Base-by-base conservation (phyloP, 1,140 invertebrate genomes). In the Scaptodrosophila lebanonensis region DNA sequence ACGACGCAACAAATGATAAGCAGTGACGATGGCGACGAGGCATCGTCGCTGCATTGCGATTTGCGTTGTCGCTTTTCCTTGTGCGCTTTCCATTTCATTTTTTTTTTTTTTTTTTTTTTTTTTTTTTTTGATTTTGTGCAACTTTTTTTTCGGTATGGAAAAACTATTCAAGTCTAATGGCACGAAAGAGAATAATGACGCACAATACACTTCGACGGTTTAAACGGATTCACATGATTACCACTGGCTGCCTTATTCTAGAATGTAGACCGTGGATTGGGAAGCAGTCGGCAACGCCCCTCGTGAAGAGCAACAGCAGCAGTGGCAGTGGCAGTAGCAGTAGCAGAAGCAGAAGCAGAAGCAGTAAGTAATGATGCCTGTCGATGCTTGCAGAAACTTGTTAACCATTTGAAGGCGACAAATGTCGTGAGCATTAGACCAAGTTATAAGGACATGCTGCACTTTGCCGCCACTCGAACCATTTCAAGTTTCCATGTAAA, bases 151-250 rank as follows among this genome's bases (percentile, higher is more conserved):
- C 67, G 53, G 36, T 69, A 79, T 77, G 70, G 64, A 63, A 84
- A 83, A 84, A 83, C 72, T 83, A 84, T 84, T 85, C 60, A 75
- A 79, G 77, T 85, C 83, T 85, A 85, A 85, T 85, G 82, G 83
- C 72, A 79, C 69, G 83, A 85, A 75, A 85, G 83, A 85, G 72
- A 85, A 85, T 85, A 85, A 85, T 85, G 83, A 84, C 68, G 63
- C 65, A 73, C 82, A 83, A 79, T 82, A 79, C 68, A 82, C 72
- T 82, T 82, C 53, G 69, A 82, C 69, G 70, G 76, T 64, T 82
- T 75, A 79, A 79, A 67, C 73, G 73, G 75, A 79, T 79, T 79
- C 73, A 79, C 75, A 82, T 79, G 73, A 77, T 79, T 79, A 77
- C 73, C 69, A 45, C 45, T 40, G 17, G 15, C 13, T 45, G 16